phyloP scores from a whole-genome alignment of 2,113 vertebrate species.

The Sinosuthora webbiana region DNA sequence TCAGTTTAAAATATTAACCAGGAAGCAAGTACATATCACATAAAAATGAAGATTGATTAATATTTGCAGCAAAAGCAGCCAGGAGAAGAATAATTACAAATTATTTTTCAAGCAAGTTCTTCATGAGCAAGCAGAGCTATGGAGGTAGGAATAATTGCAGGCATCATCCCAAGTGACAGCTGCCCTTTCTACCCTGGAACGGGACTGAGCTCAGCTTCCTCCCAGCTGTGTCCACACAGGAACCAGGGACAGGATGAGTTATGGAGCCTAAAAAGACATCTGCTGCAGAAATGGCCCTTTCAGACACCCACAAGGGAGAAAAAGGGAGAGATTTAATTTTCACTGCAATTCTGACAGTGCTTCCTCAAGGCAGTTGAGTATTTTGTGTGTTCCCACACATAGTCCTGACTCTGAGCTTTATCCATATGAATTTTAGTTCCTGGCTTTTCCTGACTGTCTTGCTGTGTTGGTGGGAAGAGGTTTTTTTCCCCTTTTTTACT shows the following conservation, averaged over 20 bases:
- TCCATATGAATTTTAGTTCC: not conserved
- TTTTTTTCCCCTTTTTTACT: not conserved
- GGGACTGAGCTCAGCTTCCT: not conserved
- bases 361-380: not conserved
- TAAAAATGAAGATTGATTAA: slow-evolving; percentile 60
- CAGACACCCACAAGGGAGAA: not conserved
- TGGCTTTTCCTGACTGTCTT: not conserved
- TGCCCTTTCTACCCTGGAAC: not conserved
- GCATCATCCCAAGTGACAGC: not conserved
- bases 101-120: not conserved
- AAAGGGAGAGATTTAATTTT: not conserved
- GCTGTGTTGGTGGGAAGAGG: not conserved
- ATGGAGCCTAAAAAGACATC: not conserved
- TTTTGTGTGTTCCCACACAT: not conserved
- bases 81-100: slow-evolving; percentile 29
- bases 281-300: not conserved
- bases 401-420: not conserved
- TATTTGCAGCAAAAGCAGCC: not conserved
- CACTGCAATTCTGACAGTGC: not conserved
- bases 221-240: not conserved
- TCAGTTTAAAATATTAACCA: slow-evolving; percentile 22
- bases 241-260: not conserved
- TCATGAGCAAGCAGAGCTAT: not conserved
- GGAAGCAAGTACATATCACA: not conserved
- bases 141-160: not conserved